Conservation (phyloP, 2,888 invertebrate genomes). For the Ophion ventricosus region DNA sequence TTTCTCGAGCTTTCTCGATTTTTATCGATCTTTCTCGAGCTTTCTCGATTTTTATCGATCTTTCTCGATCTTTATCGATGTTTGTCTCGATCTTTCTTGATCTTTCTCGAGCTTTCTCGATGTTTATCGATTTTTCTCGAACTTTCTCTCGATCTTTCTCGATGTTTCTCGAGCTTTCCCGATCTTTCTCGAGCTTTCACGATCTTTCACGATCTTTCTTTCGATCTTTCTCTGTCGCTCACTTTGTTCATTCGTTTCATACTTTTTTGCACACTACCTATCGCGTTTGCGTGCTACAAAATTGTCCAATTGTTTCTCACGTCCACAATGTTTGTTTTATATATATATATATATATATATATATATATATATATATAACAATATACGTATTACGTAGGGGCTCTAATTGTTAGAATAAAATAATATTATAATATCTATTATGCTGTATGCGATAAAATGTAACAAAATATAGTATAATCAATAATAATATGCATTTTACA, state of each 20-base stretch:
- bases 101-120: too few relatives aligned
- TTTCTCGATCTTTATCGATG: too few relatives aligned
- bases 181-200: too few relatives aligned
- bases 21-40: too few relatives aligned
- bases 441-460: constrained; percentile 79
- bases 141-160: too few relatives aligned
- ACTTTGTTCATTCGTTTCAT: constrained; percentile 35
- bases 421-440: constrained; percentile 78
- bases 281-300: constrained; percentile 34
- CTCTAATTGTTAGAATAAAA: constrained; percentile 80
- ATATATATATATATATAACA: constrained; percentile 80
- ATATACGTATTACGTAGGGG: constrained; percentile 77
- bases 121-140: too few relatives aligned
- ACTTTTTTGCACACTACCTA: constrained; percentile 49
- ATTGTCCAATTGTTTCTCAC: constrained; percentile 57
- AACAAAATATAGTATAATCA: constrained; percentile 82
- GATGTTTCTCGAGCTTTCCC: too few relatives aligned
- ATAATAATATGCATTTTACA: constrained; percentile 82
- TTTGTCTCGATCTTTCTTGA: too few relatives aligned
- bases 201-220: too few relatives aligned
- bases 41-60: too few relatives aligned
- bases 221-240: constrained; percentile 25
- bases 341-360: constrained; percentile 80
- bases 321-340: too few relatives aligned
- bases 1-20: too few relatives aligned